Evolutionary conservation across 2,888 invertebrate genomes (phyloP), one percentile per base, ranked within the genome.

Genomic region (Eudasyphora cyanicolor): DNA sequence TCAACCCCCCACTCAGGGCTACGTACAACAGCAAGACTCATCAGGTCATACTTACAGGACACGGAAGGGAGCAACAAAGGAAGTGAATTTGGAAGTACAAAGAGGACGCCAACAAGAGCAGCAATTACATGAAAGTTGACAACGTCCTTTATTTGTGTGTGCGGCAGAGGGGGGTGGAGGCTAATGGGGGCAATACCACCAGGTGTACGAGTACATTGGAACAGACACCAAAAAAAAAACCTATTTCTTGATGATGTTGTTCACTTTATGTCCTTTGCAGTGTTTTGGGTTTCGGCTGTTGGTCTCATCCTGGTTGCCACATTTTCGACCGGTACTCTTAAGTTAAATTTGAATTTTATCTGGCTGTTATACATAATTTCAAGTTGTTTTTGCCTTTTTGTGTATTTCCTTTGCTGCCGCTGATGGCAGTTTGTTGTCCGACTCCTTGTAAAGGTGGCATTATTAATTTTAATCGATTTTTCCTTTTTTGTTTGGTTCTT

Each of bases 401-500:
- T 71, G 57, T 82, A 79, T 83, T 76, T 86, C 35, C 51, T 19
- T 64, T 38, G 2, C 35, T 17, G 64, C 12, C 57, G 35, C 42
- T 32, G 12, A 17, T 79, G 35, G 12, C 19, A 10, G 10, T 49
- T 54, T 24, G 17, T n/a, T n/a, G n/a, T n/a, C 21, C 54, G 51
- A 32, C 76, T 80, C 49, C 24, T 87, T 77, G 78, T 76, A 73
- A 82, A 85, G 75, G 78, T 86, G 88, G 87, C 89, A 89, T 89
- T 90, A 90, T 89, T 90, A 90, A 89, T 89, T 89, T 89, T 89
- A 89, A 89, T 89, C 89, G 90, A 88, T 88, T 90, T 81, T 73
- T 69, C 62, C n/a, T 12, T 67, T 17, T 21, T 8, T 17, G 54
- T 42, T n/a, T 35, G 51, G n/a, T 62, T 21, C 27, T 69, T 49